A percentile compares a stretch with the other conserved stretches of the same genome.
Conservation (phyloP, 2,113 vertebrate genomes). For the Scomber scombrus region DNA sequence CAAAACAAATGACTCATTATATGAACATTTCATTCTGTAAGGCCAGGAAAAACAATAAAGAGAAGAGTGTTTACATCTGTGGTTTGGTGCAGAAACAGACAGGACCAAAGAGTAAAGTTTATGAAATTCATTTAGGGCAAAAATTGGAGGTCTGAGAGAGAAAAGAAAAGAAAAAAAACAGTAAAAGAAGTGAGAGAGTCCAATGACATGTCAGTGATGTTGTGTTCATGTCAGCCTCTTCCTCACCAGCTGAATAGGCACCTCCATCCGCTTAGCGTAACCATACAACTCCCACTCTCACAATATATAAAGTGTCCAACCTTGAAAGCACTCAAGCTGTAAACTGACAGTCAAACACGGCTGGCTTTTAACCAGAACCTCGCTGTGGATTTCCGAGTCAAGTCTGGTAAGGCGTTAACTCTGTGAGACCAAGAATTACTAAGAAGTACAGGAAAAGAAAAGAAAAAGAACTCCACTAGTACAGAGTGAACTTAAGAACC, state of each 20-base stretch:
- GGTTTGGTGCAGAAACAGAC: not conserved
- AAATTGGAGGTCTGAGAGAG: conserved; percentile 18
- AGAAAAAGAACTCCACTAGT: not conserved
- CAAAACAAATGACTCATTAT: conserved; percentile 53
- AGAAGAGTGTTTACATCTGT: not conserved
- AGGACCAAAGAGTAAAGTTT: not conserved
- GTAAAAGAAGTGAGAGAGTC: not conserved
- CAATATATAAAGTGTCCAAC: conserved; percentile 50
- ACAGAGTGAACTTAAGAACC: conserved; percentile 27
- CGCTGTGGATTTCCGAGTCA: not conserved
- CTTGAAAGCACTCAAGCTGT: conserved; percentile 67
- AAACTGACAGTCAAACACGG: conserved; percentile 63
- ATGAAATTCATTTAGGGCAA: not conserved
- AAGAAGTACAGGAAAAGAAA: not conserved
- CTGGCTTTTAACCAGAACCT: conserved; percentile 63
- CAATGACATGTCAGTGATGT: conserved; percentile 30
- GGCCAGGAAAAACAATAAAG: conserved; percentile 31
- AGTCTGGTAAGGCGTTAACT: conserved; percentile 45
- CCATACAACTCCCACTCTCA: conserved; percentile 51
- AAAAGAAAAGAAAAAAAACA: conserved; percentile 22
- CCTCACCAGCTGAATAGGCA: conserved; percentile 44
- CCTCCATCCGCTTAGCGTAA: conserved; percentile 59
- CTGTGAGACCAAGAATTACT: conserved; percentile 6
- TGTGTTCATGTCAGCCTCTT: conserved; percentile 49
- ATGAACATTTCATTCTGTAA: conserved; percentile 15